Evolutionary conservation across 2,888 invertebrate genomes (phyloP).

Genomic region (Fragum whitleyi): DNA sequence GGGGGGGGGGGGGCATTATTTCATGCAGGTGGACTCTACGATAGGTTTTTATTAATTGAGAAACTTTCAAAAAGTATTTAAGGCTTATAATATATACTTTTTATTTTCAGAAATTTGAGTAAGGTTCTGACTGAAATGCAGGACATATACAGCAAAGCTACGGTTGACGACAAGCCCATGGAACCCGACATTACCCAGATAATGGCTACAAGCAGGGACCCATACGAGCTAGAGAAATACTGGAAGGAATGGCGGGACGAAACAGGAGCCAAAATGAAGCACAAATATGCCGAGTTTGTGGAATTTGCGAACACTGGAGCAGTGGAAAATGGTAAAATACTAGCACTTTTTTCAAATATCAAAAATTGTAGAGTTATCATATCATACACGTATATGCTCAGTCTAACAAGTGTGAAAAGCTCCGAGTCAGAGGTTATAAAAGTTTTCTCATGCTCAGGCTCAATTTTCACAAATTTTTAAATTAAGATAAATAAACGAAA

Average conservation of each 20-base stretch:
- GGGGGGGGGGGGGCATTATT: too few relatives aligned
- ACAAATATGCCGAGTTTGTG: conserved; percentile 91
- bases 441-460: too few relatives aligned
- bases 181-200: conserved; percentile 80
- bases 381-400: background rate
- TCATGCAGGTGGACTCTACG: too few relatives aligned
- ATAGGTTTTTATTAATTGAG: too few relatives aligned
- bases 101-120: conserved; percentile 1
- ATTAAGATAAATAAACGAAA: too few relatives aligned
- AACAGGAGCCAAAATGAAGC: conserved; percentile 91
- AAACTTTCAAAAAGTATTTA: too few relatives aligned
- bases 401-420: background rate
- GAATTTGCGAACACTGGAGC: conserved; percentile 93
- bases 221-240: conserved; percentile 91
- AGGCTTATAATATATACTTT: too few relatives aligned
- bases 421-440: background rate
- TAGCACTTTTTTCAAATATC: too few relatives aligned
- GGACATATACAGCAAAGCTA: conserved; percentile 65
- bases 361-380: too few relatives aligned
- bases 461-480: too few relatives aligned
- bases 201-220: conserved; percentile 87
- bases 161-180: conserved; percentile 51
- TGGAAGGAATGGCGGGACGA: conserved; percentile 94
- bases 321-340: conserved; percentile 89
- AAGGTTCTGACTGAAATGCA: background rate